Percentiles rank a stretch among this genome's conserved stretches.
These are phyloP conservation scores for Pyrochroa serraticornis DNA, from an alignment of 2,888 invertebrate genomes.

Conservation along the genomic window DNA sequence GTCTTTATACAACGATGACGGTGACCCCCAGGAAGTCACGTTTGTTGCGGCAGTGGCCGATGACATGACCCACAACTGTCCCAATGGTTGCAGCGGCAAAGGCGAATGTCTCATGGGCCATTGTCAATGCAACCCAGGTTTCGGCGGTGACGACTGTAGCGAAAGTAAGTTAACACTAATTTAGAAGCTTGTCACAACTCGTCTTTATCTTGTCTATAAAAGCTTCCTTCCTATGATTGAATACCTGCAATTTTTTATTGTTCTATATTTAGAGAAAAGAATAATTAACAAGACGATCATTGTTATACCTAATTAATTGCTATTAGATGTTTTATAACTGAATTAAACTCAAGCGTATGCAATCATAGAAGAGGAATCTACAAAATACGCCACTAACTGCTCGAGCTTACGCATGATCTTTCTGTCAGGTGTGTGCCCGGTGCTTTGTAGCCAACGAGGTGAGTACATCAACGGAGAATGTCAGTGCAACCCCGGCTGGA, in stretches of 20 bases:
- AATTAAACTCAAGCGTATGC: too few species aligned
- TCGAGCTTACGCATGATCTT: constrained; percentile 38
- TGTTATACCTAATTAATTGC: too few species aligned
- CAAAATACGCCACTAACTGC: constrained; percentile 26
- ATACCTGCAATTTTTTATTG: too few species aligned
- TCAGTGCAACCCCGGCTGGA: constrained; percentile 97
- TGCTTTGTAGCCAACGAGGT: constrained; percentile 95
- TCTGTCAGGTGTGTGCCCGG: constrained; percentile 85
- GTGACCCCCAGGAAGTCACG: constrained; percentile 85
- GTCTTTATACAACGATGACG: constrained; percentile 94
- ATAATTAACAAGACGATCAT: too few species aligned
- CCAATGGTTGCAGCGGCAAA: constrained; percentile 94
- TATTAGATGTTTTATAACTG: too few species aligned
- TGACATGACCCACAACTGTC: constrained; percentile 94
- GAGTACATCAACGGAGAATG: constrained; percentile 97
- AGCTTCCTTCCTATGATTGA: too few species aligned
- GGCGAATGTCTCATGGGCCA: constrained; percentile 95
- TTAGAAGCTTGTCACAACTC: too few species aligned
- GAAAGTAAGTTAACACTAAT: constrained; percentile 79
- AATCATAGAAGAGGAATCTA: not conserved
- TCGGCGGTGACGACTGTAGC: constrained; percentile 95
- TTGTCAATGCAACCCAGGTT: constrained; percentile 96
- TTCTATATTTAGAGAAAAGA: too few species aligned
- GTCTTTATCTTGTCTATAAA: not conserved
- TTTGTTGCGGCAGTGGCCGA: constrained; percentile 85